Conservation (phyloP, 1,140 invertebrate species). For the Atta colombica region DNA sequence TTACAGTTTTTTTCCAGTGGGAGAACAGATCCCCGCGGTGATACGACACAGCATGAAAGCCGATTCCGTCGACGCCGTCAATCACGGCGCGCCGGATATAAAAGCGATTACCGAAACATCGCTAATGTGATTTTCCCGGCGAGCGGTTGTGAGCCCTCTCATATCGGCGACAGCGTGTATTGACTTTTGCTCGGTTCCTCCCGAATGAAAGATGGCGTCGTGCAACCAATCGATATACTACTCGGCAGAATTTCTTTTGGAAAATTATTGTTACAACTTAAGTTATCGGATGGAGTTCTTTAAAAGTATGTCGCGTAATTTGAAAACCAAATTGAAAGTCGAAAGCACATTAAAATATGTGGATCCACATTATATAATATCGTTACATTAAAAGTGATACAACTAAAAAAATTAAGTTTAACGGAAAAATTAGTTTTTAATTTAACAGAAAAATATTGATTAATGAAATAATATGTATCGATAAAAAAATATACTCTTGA, state of each 20-base stretch:
- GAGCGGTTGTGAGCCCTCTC: conserved; percentile 65
- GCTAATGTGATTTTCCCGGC: conserved; percentile 76
- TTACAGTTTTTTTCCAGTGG: conserved; percentile 54
- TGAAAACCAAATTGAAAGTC: background rate
- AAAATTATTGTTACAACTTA: conserved; percentile 27
- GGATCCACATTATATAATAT: background rate
- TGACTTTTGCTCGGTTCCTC: conserved; percentile 69
- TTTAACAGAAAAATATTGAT: too few relatives aligned
- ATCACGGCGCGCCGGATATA: conserved; percentile 69
- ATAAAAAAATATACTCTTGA: too few relatives aligned
- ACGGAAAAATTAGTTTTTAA: too few relatives aligned
- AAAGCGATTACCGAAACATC: conserved; percentile 79
- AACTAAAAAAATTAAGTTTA: too few relatives aligned
- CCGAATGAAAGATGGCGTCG: conserved; percentile 63
- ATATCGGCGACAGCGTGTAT: conserved; percentile 63
- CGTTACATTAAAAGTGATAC: too few relatives aligned
- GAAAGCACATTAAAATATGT: background rate
- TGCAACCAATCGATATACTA: conserved; percentile 31
- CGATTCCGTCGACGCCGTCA: conserved; percentile 73
- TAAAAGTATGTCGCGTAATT: background rate
- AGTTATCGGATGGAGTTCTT: background rate
- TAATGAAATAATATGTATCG: too few relatives aligned
- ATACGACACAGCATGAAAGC: conserved; percentile 68
- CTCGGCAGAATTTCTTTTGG: conserved; percentile 11
- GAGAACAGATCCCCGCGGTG: conserved; percentile 56